Base-by-base conservation (phyloP, 2,888 invertebrate genomes). In the Gymnocheta viridis region DNA sequence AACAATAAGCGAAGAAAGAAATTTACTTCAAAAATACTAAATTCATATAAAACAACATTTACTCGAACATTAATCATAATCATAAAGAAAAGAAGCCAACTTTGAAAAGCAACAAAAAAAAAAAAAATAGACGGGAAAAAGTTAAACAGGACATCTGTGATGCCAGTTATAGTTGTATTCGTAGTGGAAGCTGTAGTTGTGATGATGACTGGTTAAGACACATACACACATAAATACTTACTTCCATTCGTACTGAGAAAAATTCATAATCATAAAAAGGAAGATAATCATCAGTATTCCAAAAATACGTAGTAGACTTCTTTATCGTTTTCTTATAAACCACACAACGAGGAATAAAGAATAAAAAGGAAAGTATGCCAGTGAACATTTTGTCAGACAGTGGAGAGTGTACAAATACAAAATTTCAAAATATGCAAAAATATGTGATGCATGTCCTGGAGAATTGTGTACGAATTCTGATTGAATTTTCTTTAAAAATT, bases 121-220 rank as follows among this genome's bases (percentile, higher is more conserved):
- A 47, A 49, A n/a, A 4, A 24, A 44, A 70, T 22, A 72, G 35
- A 72, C 24, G 12, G 22, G 73, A 77, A 80, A 38, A 80, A 80
- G 81, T 62, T 69, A 78, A 84, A 73, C 81, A 81, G 84, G 84
- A 84, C 84, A 81, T 84, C 84, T 84, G 84, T 78, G 81, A 77
- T 72, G 76, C 29, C 32, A 49, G 79, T 41, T 27, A 47, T 76
- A 51, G 60, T 80, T 72, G 27, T 19, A 17, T 35, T 32, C 56
- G 10, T 35, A 35, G 56, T 35, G 9, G 56, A 41, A 32, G 12
- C 14, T 35, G 49, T 29, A 27, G n/a, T 35, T 64, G 17, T 62
- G 35, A 47, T 38, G 19, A 69, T 73, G 67, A 49, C 82, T 72
- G 80, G 44, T 67, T 67, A 38, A 51, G 60, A 56, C 51, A 27